Conservation (phyloP, 2,888 invertebrate genomes). For the Galerucella calmariensis region DNA sequence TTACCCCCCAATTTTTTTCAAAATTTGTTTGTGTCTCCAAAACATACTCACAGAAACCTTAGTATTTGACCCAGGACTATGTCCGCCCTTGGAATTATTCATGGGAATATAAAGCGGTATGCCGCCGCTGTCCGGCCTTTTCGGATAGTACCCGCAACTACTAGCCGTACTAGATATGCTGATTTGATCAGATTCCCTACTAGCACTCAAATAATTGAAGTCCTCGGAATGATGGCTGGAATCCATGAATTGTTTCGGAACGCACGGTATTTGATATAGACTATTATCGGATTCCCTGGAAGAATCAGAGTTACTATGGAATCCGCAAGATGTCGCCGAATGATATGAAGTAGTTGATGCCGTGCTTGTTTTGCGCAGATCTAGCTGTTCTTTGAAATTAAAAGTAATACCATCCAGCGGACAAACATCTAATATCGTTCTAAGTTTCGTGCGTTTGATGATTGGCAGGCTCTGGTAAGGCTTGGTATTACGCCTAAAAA, state of each 20-base stretch:
- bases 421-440: constrained; percentile 52
- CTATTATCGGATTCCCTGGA: constrained; percentile 71
- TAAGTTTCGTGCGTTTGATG: constrained; percentile 53
- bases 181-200: constrained; percentile 71
- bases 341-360: constrained; percentile 58
- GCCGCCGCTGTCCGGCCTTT: constrained; percentile 66
- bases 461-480: constrained; percentile 62
- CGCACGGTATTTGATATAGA: constrained; percentile 69
- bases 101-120: constrained; percentile 70
- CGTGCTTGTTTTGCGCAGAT: constrained; percentile 51
- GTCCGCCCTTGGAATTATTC: constrained; percentile 67
- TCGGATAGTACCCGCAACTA: constrained; percentile 69
- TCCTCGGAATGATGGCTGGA: constrained; percentile 71
- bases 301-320: constrained; percentile 51
- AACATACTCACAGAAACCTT: constrained; percentile 71
- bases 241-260: constrained; percentile 69
- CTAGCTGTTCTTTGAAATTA: constrained; percentile 61
- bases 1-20: neutral
- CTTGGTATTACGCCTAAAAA: constrained; percentile 58
- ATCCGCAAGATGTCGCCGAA: constrained; percentile 59
- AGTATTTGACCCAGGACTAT: constrained; percentile 70
- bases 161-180: constrained; percentile 72
- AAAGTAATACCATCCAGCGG: constrained; percentile 63
- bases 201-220: constrained; percentile 64
- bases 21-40: neutral